Base-by-base conservation (phyloP, 1,140 invertebrate species). In the Cyclargus thomasi region DNA sequence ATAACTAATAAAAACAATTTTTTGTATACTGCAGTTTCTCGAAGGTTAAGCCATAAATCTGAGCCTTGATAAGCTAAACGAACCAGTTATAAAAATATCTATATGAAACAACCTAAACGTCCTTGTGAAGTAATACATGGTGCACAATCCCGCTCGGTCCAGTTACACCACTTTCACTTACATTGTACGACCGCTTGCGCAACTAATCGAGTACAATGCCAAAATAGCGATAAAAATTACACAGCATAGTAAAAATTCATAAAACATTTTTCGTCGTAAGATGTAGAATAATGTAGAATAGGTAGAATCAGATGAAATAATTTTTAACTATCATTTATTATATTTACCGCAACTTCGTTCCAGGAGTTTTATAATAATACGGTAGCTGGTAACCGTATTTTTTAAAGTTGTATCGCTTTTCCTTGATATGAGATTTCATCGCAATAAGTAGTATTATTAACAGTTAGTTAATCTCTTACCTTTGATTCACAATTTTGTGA, bases 101-200 rank as follows among this genome's bases (percentile, higher is more conserved):
- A 23, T 59, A 64, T 67, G 53, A 68, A 64, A 74, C 67, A 70
- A 65, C 68, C 71, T 65, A 59, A 73, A 72, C 77, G 86, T 86
- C 84, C 86, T 88, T 88, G 84, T 79, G 76, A 74, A 70, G 81
- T 85, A 83, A 85, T 76, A 73, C 71, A 57, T 69, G 69, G 68
- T 73, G 63, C 71, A 77, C 79, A 79, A 72, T 81, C 79, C 78
- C 76, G 81, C 75, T 79, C 73, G 83, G 76, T 80, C 83, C 79
- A 82, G 77, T 81, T 83, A 78, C 75, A 63, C 70, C 71, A 88
- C 86, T 88, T 88, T 88, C 84, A 86, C 86, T 83, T 79, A 82
- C 82, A 82, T 86, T 88, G 82, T 83, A 68, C 74, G 76, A 77
- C 64, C 69, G 68, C 71, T 86, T 88, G 71, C 84, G 79, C 78